Evolutionary conservation across 1,140 invertebrate genomes (phyloP), one percentile per base, ranked within the genome.

Genomic region (Zaprionus africanus): DNA sequence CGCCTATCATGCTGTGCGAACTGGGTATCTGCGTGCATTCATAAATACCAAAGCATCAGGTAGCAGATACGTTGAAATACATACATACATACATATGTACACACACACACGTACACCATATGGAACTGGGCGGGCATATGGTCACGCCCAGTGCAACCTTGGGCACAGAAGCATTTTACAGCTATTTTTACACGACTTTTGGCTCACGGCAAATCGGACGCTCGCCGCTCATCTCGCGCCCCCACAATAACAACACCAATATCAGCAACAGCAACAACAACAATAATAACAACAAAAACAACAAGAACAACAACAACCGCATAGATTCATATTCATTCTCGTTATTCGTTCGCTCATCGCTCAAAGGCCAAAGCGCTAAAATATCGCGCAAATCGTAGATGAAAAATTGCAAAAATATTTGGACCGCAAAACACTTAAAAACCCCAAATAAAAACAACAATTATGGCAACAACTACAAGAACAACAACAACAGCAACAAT

Each of bases 161-260:
- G 72, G 60, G 72, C 17, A 57, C 19, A 65, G 19, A 46, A 54
- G 56, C 54, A 88, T 86, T 85, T 86, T 78, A 78, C 78, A 84
- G 81, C 77, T 83, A 82, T 82, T 83, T 83, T 83, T 78, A 84
- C 81, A 81, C 58, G 68, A 60, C 46, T 62, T 46, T 74, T 67
- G 46, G 58, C 65, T 36, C 65, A 56, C 51, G n/a, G 36, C 36
- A 34, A 22, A n/a, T 31, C 15, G 9, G 1, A 28, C 38, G 26
- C n/a, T 51, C 66, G 38, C 38, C 49, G 36, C 41, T 41, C 24
- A 26, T 53, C 31, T 19, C 17, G 11, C 9, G 12, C 19, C 15
- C 19, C 51, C n/a, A 22, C 46, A 12, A 22, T n/a, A 43, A 12
- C 46, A 51, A 12, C 46, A 12, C 5, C 17, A 49, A 19, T 15